These are phyloP conservation scores for Oenanthe melanoleuca DNA, from an alignment of 2,113 vertebrate species.

Conservation along the genomic window DNA sequence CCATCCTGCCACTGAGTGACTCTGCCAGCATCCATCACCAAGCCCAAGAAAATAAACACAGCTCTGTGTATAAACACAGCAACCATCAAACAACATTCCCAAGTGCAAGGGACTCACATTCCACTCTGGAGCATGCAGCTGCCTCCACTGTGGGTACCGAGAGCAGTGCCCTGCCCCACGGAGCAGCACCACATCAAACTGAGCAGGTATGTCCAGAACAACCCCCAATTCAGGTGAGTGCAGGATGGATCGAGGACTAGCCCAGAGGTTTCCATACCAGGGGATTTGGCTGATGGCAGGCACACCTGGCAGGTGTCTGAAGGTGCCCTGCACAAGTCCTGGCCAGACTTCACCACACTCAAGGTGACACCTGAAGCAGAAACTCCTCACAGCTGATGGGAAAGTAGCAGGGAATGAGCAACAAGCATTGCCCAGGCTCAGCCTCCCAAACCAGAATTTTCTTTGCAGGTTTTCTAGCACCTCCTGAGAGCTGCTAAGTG, in stretches of 20 bases:
- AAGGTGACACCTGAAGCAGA: neutral
- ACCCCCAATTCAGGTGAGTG: neutral
- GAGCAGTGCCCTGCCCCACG: neutral
- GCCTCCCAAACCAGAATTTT: neutral
- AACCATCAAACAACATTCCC: conserved; percentile 15
- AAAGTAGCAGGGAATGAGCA: neutral
- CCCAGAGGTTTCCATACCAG: accelerated
- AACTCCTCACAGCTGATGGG: neutral
- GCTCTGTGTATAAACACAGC: conserved; percentile 17
- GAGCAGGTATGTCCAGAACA: neutral
- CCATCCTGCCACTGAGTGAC: neutral
- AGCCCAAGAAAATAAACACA: conserved; percentile 33
- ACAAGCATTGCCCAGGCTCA: neutral
- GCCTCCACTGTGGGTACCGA: neutral
- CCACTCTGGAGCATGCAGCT: neutral
- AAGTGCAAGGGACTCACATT: neutral
- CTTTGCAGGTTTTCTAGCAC: neutral
- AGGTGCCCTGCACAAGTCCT: neutral
- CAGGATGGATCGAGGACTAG: neutral
- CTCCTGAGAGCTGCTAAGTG: neutral
- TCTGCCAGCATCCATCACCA: conserved; percentile 56
- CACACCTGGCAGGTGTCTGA: neutral
- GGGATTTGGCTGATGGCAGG: neutral
- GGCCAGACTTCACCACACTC: neutral
- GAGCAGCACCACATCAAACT: neutral